phyloP scores from a whole-genome alignment of 2,797 vertebrate genomes.

The Ctenosaura bakeri region DNA sequence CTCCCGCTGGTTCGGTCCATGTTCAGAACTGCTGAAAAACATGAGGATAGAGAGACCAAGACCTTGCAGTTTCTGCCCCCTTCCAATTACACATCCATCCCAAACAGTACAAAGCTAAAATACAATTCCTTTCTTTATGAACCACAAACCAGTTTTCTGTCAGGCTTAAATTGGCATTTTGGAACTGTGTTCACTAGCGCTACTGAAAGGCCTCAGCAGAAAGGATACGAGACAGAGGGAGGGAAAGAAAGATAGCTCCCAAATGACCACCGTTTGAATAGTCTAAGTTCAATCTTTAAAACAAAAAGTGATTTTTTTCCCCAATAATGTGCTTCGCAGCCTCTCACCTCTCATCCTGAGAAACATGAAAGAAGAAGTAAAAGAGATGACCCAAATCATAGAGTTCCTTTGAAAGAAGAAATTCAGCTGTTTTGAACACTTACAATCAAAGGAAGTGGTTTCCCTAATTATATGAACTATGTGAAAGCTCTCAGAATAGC shows the following conservation, averaged over 20 bases:
- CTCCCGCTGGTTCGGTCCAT: conserved; percentile 67
- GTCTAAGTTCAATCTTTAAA: conserved; percentile 86
- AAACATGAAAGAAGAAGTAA: conserved; percentile 86
- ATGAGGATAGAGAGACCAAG: conserved; percentile 59
- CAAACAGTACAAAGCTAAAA: conserved; percentile 75
- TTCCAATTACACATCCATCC: conserved; percentile 78
- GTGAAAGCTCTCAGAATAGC: conserved; percentile 88
- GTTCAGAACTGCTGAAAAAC: conserved; percentile 72
- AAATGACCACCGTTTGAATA: conserved; percentile 83
- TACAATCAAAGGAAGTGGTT: conserved; percentile 90
- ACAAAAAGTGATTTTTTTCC: conserved; percentile 83
- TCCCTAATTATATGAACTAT: conserved; percentile 88
- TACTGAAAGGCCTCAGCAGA: conserved; percentile 73
- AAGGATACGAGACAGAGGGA: conserved; percentile 79
- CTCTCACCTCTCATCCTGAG: conserved; percentile 84
- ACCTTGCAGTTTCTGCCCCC: conserved; percentile 69
- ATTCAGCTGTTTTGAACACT: conserved; percentile 90
- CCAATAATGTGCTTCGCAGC: conserved; percentile 84
- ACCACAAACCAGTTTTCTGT: conserved; percentile 70
- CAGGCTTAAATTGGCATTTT: conserved; percentile 81
- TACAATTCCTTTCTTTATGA: conserved; percentile 77
- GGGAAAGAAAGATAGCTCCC: conserved; percentile 77
- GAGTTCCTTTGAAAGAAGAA: conserved; percentile 85
- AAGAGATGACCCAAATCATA: conserved; percentile 89
- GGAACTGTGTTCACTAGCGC: conserved; percentile 67